Conservation (phyloP, 2,113 vertebrate species). For the Chamaetylas fuelleborni region DNA sequence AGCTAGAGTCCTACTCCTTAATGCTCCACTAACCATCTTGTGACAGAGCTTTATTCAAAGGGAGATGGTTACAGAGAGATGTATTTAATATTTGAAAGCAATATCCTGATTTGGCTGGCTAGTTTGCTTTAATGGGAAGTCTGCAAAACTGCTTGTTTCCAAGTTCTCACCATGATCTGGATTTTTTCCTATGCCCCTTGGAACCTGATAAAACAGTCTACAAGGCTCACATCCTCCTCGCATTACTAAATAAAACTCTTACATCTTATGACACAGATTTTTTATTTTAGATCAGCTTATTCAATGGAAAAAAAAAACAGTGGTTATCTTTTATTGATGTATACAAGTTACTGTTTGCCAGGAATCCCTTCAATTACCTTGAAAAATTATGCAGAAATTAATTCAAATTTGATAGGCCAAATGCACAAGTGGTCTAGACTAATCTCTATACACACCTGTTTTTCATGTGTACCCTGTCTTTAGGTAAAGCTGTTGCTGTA, state of each 20-base stretch:
- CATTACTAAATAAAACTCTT: neutral
- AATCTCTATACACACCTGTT: neutral
- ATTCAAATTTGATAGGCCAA: neutral
- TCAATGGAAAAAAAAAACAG: neutral
- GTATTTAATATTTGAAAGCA: neutral
- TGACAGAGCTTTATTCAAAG: neutral
- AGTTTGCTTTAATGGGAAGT: neutral
- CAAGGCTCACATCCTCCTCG: neutral
- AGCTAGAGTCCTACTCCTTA: neutral
- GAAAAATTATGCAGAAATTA: neutral
- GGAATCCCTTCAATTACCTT: neutral
- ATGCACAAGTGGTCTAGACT: neutral
- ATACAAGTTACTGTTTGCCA: neutral
- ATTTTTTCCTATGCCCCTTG: neutral
- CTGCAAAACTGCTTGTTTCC: neutral
- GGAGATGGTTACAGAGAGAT: neutral
- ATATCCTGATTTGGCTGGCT: neutral
- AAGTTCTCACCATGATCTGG: neutral
- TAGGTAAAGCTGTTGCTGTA: neutral
- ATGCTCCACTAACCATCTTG: neutral
- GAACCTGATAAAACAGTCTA: neutral
- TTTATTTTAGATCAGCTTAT: neutral
- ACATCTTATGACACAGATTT: neutral
- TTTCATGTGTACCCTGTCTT: neutral
- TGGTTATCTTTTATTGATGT: neutral